A percentile compares a stretch with the other conserved stretches of the same genome.
phyloP scores from a whole-genome alignment of 2,888 invertebrate genomes.

The Pristionchus exspectatus region DNA sequence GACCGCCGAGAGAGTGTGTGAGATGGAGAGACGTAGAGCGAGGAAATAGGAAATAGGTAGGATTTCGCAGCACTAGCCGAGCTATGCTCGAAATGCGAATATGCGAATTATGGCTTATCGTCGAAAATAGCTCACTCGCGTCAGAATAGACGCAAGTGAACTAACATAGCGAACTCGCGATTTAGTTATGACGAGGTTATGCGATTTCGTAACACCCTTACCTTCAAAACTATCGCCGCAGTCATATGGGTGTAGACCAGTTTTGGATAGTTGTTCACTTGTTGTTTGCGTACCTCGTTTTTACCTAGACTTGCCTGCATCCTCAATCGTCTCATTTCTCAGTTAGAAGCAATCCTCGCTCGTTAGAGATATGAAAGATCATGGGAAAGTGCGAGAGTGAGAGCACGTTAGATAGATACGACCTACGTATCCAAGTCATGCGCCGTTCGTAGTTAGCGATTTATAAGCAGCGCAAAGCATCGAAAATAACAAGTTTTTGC shows the following conservation, averaged over 20 bases:
- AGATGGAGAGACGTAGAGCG: too few relatives aligned
- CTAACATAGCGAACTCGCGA: not conserved
- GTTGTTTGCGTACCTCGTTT: not conserved
- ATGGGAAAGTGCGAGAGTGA: too few relatives aligned
- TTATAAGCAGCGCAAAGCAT: not conserved
- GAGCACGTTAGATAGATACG: too few relatives aligned
- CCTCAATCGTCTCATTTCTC: too few relatives aligned
- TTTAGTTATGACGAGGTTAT: not conserved
- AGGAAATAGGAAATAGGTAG: not conserved
- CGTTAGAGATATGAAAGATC: too few relatives aligned
- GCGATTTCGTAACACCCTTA: not conserved
- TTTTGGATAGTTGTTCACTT: not conserved
- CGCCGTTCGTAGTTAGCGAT: not conserved
- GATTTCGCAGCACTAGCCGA: constrained; percentile 13
- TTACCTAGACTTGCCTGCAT: not conserved
- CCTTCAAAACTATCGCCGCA: not conserved
- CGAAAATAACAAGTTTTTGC: constrained; percentile 38
- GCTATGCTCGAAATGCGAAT: not conserved
- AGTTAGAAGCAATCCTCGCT: too few relatives aligned
- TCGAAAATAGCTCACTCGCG: too few relatives aligned
- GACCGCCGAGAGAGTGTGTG: too few relatives aligned
- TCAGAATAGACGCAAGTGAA: not conserved
- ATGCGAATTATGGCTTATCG: not conserved
- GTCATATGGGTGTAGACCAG: constrained; percentile 1
- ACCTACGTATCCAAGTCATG: not conserved